Conservation (phyloP, 2,113 vertebrate genomes). For the Numida meleagris region DNA sequence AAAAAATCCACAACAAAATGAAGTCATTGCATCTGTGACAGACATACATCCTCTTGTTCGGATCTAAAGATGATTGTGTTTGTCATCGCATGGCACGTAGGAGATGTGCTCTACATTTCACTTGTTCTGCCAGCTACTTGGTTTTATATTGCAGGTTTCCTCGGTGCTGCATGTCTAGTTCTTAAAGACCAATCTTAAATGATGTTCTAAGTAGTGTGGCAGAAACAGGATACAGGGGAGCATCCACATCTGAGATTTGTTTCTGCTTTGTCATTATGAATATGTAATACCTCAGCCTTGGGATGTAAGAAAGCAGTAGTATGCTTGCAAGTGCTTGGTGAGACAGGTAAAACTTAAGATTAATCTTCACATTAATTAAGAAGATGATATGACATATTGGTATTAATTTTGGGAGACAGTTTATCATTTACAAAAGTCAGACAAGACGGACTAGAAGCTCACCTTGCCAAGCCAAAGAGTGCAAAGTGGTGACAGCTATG, state of each 20-base stretch:
- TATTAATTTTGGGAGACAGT: background rate
- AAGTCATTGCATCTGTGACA: background rate
- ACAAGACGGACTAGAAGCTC: background rate
- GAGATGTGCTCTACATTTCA: background rate
- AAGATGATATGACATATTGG: background rate
- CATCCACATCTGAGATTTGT: background rate
- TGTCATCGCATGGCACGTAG: background rate
- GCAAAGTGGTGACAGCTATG: background rate
- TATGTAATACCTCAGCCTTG: background rate
- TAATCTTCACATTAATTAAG: background rate
- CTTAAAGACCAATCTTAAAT: background rate
- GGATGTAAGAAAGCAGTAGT: background rate
- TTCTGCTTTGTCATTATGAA: constrained; percentile 35
- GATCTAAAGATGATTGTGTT: background rate
- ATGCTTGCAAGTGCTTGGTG: background rate
- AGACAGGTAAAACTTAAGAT: background rate
- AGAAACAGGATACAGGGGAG: background rate
- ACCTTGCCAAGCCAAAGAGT: background rate
- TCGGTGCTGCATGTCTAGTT: background rate
- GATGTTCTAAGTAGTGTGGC: background rate
- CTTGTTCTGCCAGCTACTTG: background rate
- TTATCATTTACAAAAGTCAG: background rate
- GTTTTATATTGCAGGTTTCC: background rate
- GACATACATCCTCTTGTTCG: accelerated
- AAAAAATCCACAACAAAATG: background rate